Base-by-base conservation (phyloP, 2,113 vertebrate species). In the Dinomys branickii region DNA sequence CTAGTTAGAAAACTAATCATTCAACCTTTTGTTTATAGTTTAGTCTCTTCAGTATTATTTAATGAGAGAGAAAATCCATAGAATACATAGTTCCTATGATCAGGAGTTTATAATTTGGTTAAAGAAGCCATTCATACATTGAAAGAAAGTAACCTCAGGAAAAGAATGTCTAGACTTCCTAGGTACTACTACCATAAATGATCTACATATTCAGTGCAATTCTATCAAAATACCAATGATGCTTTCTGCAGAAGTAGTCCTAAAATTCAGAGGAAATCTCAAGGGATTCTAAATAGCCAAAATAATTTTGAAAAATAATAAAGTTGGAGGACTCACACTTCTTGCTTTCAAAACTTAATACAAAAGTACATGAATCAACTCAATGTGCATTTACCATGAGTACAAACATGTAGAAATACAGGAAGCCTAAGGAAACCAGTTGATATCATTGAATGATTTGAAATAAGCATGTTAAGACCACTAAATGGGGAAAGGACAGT, bases 261-360 rank as follows among this genome's bases (percentile, higher is more conserved):
- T 58, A 50, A 73, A 87, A 88, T 75, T 90, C 44, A 90, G 47
- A 56, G 52, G n/a, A 56, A 92, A 61, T 88, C 50, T 92, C 63
- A 84, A 90, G 71, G 54, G 41, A 90, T 54, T 30, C 50, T 67
- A 85, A 95, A 69, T 85, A 81, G 22, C 11, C 58, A 83, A 71
- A 89, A 92, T 86, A 22, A 80, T 92, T 38, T 94, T 92, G 35
- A 78, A 82, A 71, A 85, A 67, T 22, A 90, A 35, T 28, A 50
- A 71, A 94, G 47, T 84, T 90, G 56, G 80, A 89, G 30, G 11
- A 81, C 61, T 92, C 20, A 67, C 0, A 28, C 12, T 85, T 90
- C n/a, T n/a, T 92, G 63, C 61, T 92, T 95, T 54, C 61, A 81
- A 96, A 97, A 88, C 75, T 84, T 80, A 61, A 69, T 84, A 50